phyloP scores from a whole-genome alignment of 2,797 vertebrate genomes.

The Poecilia velifera region DNA sequence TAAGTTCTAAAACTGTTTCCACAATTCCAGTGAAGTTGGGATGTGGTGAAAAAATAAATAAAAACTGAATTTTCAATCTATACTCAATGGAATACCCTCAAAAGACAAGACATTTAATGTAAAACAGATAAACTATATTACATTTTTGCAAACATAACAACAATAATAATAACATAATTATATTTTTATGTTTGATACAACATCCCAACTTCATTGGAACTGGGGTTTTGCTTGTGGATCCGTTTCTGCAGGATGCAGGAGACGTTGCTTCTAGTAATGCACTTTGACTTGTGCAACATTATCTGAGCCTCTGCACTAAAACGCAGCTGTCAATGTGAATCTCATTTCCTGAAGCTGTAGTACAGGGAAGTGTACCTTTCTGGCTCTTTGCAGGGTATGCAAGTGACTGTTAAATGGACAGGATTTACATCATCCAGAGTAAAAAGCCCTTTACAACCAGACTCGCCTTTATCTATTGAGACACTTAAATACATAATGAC shows the following conservation, averaged over 20 bases:
- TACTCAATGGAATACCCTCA: too few species aligned
- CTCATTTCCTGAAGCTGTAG: conserved; percentile 1
- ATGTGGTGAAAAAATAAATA: too few species aligned
- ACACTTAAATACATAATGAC: conserved; percentile 1
- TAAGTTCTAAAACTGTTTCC: neutral
- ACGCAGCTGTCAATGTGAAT: neutral
- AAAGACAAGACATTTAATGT: too few species aligned
- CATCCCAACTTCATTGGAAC: too few species aligned
- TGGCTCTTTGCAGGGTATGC: neutral
- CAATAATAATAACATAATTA: too few species aligned
- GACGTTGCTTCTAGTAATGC: neutral
- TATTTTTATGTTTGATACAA: too few species aligned
- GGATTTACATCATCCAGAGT: neutral
- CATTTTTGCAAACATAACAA: too few species aligned
- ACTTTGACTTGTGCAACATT: conserved; percentile 2
- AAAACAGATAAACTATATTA: too few species aligned
- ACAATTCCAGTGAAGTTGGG: too few species aligned
- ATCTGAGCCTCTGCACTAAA: conserved; percentile 1
- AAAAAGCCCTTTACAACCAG: neutral
- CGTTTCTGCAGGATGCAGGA: neutral
- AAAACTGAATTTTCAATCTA: too few species aligned
- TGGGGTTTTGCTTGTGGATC: neutral
- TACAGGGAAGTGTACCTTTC: neutral
- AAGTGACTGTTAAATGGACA: conserved; percentile 10
- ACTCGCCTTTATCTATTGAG: neutral